A percentile compares a stretch with the other conserved stretches of the same genome.
Conservation (phyloP, 2,113 vertebrate species). For the Chunga burmeisteri region DNA sequence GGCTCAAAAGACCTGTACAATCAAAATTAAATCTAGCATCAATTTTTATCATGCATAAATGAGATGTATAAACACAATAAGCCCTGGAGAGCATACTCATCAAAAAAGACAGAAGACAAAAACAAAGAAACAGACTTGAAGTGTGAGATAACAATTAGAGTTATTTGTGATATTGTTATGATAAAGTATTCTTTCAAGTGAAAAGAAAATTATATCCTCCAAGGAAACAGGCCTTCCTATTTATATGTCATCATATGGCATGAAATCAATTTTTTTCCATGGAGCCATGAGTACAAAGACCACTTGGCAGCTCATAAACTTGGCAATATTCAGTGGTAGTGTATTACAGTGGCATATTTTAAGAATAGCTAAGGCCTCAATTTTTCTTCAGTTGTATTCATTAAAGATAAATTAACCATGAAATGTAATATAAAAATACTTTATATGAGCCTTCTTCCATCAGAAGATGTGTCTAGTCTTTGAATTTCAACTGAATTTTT, state of each 20-base stretch:
- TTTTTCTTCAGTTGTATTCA: background rate
- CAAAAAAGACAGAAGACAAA: constrained; percentile 19
- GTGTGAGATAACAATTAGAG: constrained; percentile 26
- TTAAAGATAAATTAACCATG: constrained; percentile 28
- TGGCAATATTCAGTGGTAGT: background rate
- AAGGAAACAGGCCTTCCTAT: constrained; percentile 45
- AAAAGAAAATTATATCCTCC: constrained; percentile 34
- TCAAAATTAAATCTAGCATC: constrained; percentile 19
- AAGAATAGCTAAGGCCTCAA: background rate
- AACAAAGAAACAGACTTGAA: constrained; percentile 16
- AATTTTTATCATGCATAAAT: background rate
- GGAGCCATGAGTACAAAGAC: background rate
- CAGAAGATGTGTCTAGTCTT: background rate
- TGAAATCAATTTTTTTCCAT: background rate
- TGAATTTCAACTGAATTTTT: background rate
- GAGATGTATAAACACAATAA: background rate
- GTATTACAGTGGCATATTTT: background rate
- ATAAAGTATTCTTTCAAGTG: constrained; percentile 17
- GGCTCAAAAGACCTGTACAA: background rate
- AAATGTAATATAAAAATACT: background rate
- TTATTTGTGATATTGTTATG: background rate
- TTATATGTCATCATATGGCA: constrained; percentile 37
- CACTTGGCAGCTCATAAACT: background rate
- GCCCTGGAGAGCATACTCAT: background rate
- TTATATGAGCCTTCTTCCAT: background rate